Conservation (phyloP, 2,888 invertebrate genomes). For the Xestobium rufovillosum region DNA sequence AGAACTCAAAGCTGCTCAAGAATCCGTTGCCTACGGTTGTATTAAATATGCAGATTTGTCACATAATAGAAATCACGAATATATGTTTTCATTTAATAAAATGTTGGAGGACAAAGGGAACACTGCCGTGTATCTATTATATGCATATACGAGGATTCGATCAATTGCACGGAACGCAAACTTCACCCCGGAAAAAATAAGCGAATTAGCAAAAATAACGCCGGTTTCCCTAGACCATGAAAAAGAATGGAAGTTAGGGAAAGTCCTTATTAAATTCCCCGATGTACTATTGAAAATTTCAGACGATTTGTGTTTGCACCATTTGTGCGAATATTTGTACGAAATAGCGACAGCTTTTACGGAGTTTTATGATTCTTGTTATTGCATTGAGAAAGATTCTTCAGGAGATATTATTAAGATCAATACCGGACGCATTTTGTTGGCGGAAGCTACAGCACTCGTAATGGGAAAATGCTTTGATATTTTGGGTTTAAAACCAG, state of each 20-base stretch:
- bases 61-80: constrained; percentile 88
- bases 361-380: constrained; percentile 97
- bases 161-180: constrained; percentile 80
- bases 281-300: constrained; percentile 78
- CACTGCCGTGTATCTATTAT: constrained; percentile 94
- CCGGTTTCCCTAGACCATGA: constrained; percentile 72
- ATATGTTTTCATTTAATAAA: constrained; percentile 96
- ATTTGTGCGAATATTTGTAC: constrained; percentile 91
- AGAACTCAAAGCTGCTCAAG: constrained; percentile 76
- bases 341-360: constrained; percentile 88
- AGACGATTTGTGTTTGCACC: constrained; percentile 75
- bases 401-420: constrained; percentile 73
- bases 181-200: constrained; percentile 54
- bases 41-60: constrained; percentile 97
- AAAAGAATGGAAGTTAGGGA: constrained; percentile 91
- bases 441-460: constrained; percentile 87
- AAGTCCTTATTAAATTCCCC: constrained; percentile 76
- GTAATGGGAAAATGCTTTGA: constrained; percentile 81
- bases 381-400: constrained; percentile 90
- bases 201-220: constrained; percentile 52
- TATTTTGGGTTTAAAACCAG: constrained; percentile 86
- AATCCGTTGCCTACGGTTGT: constrained; percentile 94
- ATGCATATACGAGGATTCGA: constrained; percentile 88
- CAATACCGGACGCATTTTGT: constrained; percentile 76
- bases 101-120: constrained; percentile 99